Evolutionary conservation across 2,888 invertebrate species (phyloP).

Genomic region (Marronus borbonicus): DNA sequence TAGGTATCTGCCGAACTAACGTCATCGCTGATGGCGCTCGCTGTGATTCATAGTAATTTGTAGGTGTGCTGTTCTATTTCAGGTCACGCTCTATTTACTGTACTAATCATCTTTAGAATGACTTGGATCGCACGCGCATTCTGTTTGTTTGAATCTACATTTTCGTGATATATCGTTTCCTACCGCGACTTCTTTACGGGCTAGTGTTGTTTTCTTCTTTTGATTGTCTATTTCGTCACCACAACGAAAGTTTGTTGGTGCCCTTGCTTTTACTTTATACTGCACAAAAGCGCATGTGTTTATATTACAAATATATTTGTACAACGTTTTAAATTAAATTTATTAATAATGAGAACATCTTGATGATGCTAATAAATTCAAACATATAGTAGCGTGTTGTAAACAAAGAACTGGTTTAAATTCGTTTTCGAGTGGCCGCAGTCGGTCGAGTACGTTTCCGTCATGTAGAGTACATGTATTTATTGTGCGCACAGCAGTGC

Average conservation of each 20-base stretch:
- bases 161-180: constrained; percentile 23
- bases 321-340: neutral
- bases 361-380: neutral
- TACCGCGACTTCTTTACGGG: neutral
- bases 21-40: constrained; percentile 9
- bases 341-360: neutral
- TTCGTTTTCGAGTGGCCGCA: constrained; percentile 31
- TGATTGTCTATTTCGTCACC: constrained; percentile 3
- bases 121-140: constrained; percentile 18
- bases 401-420: constrained; percentile 45
- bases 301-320: neutral
- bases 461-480: neutral
- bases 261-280: neutral
- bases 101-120: constrained; percentile 6
- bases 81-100: constrained; percentile 38
- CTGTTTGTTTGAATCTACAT: constrained; percentile 9
- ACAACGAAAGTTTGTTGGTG: neutral
- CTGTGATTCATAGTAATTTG: constrained; percentile 4
- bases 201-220: neutral
- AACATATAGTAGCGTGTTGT: constrained; percentile 1
- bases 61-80: constrained; percentile 31
- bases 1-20: constrained; percentile 3
- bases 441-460: constrained; percentile 32
- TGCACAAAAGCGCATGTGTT: neutral
- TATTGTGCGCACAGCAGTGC: constrained; percentile 27